Evolutionary conservation across 2,113 vertebrate species (phyloP), one percentile per base, ranked within the genome.

Genomic region (Acanthisitta chloris): DNA sequence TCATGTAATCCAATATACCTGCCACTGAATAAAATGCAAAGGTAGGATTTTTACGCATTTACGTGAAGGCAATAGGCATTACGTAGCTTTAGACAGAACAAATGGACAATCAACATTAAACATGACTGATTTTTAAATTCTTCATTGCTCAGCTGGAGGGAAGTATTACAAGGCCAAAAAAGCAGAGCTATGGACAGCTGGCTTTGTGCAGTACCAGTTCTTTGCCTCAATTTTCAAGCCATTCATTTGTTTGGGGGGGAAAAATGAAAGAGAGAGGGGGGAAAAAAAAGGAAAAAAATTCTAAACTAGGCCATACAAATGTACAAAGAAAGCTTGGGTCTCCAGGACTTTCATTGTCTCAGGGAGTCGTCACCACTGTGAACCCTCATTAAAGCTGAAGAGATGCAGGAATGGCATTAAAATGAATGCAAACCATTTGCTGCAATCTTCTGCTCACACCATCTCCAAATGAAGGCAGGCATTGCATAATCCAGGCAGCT

Each of bases 401-500:
- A 98, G 97, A 97, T 90, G 97, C 94, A 45, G 62, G 96, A 95
- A 95, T 73, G 17, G 97, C 97, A 97, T 97, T 94, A 95, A 98
- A 98, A 98, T 98, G 98, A 98, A 98, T 97, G 96, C 95, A 97
- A 97, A 96, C 92, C 97, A 96, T 98, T 98, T 97, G 95, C 96
- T 36, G 95, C 97, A 97, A 97, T 98, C 97, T 98, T 94, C 86
- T 87, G 96, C 98, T 98, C 97, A 92, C 97, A 94, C 97, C 96
- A 93, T 96, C 98, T 98, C 97, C 98, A 98, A 98, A 98, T 97
- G 98, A 98, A 99, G 98, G 98, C 98, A 98, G 97, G 98, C 98
- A 96, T 98, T 98, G 98, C 98, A 98, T 98, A 99, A 99, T 98
- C 98, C 97, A 95, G 97, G 97, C 97, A 96, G 97, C 98, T 69